These are phyloP conservation scores for Caenorhabditis plicata DNA, from an alignment of 2,888 invertebrate species.

Conservation along the genomic window DNA sequence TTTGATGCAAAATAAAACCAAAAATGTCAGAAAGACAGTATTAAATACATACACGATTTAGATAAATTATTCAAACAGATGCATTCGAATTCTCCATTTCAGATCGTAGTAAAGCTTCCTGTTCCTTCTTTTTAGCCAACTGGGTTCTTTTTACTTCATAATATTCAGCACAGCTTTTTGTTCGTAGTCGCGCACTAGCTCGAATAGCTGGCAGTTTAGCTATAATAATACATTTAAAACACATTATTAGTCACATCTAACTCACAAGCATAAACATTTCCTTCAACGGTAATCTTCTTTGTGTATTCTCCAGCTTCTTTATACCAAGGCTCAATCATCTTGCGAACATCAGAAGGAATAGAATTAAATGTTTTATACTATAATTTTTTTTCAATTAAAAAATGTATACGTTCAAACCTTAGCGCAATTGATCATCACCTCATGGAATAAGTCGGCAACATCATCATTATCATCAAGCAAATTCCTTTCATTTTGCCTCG, in stretches of 20 bases:
- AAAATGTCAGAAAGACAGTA: too few relatives aligned
- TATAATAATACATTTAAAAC: too few relatives aligned
- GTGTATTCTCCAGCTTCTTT: conserved; percentile 40
- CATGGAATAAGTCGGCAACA: conserved; percentile 32
- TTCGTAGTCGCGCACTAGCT: conserved; percentile 50
- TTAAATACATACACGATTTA: too few relatives aligned
- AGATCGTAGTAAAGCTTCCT: too few relatives aligned
- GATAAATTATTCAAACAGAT: too few relatives aligned
- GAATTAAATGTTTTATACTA: conserved; percentile 22
- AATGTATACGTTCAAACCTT: too few relatives aligned
- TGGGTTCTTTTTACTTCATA: conserved; percentile 37
- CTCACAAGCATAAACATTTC: conserved; percentile 42
- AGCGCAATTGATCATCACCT: conserved; percentile 33
- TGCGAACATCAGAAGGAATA: conserved; percentile 22
- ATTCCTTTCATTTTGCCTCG: too few relatives aligned
- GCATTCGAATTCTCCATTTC: too few relatives aligned
- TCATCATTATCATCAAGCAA: conserved; percentile 6
- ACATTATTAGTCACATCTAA: too few relatives aligned
- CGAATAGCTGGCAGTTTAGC: conserved; percentile 50
- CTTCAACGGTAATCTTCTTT: conserved; percentile 47
- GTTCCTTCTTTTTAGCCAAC: conserved; percentile 20
- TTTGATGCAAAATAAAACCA: too few relatives aligned
- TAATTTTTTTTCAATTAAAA: too few relatives aligned
- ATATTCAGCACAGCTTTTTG: conserved; percentile 50
- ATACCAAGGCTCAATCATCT: conserved; percentile 32